Conservation (phyloP, 2,113 vertebrate genomes). For the Mesitornis unicolor region DNA sequence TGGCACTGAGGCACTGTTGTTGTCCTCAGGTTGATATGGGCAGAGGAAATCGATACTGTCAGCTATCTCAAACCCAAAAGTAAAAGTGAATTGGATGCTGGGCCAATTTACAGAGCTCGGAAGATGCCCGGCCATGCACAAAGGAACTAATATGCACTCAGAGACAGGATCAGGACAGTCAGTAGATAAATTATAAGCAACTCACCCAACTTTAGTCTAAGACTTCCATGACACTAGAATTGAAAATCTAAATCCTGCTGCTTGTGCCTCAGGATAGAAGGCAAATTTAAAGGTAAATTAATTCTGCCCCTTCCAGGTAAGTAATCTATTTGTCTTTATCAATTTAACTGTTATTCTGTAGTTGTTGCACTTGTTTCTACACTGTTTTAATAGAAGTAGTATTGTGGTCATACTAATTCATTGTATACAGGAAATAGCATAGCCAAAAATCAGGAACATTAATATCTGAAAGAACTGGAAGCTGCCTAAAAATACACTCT, state of each 20-base stretch:
- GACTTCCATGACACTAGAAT: background rate
- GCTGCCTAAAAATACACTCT: background rate
- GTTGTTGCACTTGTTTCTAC: background rate
- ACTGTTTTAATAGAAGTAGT: background rate
- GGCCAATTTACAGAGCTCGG: background rate
- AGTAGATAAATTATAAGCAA: background rate
- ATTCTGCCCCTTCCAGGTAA: background rate
- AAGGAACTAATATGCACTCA: background rate
- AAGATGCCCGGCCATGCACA: background rate
- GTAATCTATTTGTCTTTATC: background rate
- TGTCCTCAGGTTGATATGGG: background rate
- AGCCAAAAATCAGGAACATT: background rate
- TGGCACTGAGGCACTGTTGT: background rate
- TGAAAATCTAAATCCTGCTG: background rate
- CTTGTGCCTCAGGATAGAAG: background rate
- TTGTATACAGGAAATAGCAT: background rate
- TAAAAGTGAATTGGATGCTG: background rate
- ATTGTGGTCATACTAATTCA: background rate
- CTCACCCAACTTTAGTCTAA: background rate
- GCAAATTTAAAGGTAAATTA: background rate
- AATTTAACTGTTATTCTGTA: background rate
- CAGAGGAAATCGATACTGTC: background rate
- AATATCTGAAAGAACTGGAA: constrained; percentile 21
- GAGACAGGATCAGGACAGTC: background rate
- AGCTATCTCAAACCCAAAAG: background rate